A percentile compares a stretch with the other conserved stretches of the same genome.
Conservation (phyloP, 2,113 vertebrate species). For the Hippocampus barbouri region DNA sequence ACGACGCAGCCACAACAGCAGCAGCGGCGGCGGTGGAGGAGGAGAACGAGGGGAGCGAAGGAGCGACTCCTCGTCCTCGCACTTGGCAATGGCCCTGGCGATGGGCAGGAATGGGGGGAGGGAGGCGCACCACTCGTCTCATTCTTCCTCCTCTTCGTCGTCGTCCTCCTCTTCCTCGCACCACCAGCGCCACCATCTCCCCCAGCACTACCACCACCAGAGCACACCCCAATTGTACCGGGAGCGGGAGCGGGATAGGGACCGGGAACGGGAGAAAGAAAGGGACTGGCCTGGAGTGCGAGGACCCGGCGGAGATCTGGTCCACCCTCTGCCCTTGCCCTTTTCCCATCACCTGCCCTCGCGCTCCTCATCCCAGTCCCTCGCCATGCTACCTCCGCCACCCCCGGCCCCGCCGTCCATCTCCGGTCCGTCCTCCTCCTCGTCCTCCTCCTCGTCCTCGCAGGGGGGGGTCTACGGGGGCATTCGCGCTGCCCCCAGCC, state of each 20-base stretch:
- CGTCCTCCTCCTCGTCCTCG: constrained; percentile 70
- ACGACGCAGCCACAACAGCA: constrained; percentile 78
- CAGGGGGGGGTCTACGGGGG: constrained; percentile 69
- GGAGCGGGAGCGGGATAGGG: constrained; percentile 65
- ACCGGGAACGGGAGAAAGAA: constrained; percentile 69
- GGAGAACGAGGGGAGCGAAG: constrained; percentile 53
- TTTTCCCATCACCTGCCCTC: constrained; percentile 77
- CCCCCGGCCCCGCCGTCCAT: constrained; percentile 71
- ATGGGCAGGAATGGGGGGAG: constrained; percentile 53
- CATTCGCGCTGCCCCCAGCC: constrained; percentile 70
- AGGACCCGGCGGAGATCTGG: constrained; percentile 64
- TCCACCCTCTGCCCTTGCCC: constrained; percentile 70
- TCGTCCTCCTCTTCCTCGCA: constrained; percentile 72
- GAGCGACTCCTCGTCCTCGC: constrained; percentile 62
- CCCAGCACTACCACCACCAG: constrained; percentile 78
- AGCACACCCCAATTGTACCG: constrained; percentile 77
- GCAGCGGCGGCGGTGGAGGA: constrained; percentile 59
- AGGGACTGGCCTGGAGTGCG: constrained; percentile 71
- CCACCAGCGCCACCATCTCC: constrained; percentile 71
- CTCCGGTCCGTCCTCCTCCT: constrained; percentile 66
- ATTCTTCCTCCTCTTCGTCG: constrained; percentile 70
- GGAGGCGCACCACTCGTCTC: constrained; percentile 68
- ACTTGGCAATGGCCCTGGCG: constrained; percentile 54
- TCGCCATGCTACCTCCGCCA: constrained; percentile 75
- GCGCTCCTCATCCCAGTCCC: constrained; percentile 75